Evolutionary conservation across 2,113 vertebrate species (phyloP).

Genomic region (Morone chrysops): DNA sequence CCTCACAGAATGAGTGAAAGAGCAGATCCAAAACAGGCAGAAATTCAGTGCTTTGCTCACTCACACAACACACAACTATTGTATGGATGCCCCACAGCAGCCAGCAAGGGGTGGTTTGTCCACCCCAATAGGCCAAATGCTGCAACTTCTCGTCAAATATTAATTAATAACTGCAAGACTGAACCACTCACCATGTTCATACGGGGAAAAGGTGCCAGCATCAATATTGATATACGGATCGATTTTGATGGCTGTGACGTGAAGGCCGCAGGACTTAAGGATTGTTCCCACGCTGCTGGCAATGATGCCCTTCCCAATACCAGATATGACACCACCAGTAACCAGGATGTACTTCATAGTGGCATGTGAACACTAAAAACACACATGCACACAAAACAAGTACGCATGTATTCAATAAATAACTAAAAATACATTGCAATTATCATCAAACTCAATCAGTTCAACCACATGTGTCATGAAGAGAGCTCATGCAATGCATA

Average conservation of each 20-base stretch:
- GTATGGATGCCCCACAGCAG: too few relatives aligned
- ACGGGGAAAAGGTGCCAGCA: constrained; percentile 96
- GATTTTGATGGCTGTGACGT: constrained; percentile 97
- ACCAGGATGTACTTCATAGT: constrained; percentile 98
- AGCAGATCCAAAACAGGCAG: not conserved
- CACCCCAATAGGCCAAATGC: not conserved
- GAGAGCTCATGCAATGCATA: not conserved
- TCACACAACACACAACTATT: not conserved
- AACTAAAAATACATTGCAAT: not conserved
- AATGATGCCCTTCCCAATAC: constrained; percentile 98
- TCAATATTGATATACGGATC: constrained; percentile 99
- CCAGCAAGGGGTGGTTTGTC: not conserved
- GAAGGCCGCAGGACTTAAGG: constrained; percentile 96
- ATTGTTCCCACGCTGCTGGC: constrained; percentile 97
- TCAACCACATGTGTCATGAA: not conserved
- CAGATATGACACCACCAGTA: constrained; percentile 97
- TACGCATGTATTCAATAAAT: not conserved
- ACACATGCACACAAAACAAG: not conserved
- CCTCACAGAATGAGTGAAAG: not conserved
- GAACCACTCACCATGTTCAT: constrained; percentile 90
- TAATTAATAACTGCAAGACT: not conserved
- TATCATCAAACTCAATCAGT: not conserved
- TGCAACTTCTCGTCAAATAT: not conserved
- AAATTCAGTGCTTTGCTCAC: not conserved
- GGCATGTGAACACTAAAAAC: constrained; percentile 19